Evolutionary conservation across 2,113 vertebrate species (phyloP).

Genomic region (Oreochromis niloticus): DNA sequence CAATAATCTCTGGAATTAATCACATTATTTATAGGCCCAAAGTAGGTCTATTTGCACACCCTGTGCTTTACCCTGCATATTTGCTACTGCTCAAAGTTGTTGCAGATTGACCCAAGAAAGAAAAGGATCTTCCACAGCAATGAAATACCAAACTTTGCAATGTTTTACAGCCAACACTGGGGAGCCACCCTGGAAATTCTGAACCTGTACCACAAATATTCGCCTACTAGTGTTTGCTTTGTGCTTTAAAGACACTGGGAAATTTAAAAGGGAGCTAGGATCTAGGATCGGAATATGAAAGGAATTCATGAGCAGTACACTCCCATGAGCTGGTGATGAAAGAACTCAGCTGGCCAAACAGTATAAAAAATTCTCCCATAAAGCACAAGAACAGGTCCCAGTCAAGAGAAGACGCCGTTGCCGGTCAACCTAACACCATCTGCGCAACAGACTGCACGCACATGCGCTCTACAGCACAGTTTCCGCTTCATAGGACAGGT

Average conservation of each 20-base stretch:
- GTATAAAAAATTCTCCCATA: neutral
- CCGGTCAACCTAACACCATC: neutral
- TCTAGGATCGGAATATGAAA: neutral
- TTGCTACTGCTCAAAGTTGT: neutral
- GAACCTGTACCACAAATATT: neutral
- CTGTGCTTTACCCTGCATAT: neutral
- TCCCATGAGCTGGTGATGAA: neutral
- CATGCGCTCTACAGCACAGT: neutral
- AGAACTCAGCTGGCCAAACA: neutral
- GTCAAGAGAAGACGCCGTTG: neutral
- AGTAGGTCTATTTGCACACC: neutral
- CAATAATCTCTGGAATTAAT: neutral
- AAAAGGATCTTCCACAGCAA: neutral
- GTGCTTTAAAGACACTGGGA: neutral
- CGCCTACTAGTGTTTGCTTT: neutral
- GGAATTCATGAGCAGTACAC: neutral
- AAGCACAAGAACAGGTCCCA: neutral
- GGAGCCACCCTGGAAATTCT: neutral
- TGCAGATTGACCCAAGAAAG: neutral
- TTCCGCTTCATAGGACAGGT: neutral
- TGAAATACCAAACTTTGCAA: neutral
- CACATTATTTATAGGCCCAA: neutral
- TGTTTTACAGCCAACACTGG: neutral
- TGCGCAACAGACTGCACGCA: neutral
- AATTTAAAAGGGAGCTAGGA: neutral